These are phyloP conservation scores for Heliconius cydno DNA, from an alignment of 2,888 invertebrate species.

Conservation along the genomic window DNA sequence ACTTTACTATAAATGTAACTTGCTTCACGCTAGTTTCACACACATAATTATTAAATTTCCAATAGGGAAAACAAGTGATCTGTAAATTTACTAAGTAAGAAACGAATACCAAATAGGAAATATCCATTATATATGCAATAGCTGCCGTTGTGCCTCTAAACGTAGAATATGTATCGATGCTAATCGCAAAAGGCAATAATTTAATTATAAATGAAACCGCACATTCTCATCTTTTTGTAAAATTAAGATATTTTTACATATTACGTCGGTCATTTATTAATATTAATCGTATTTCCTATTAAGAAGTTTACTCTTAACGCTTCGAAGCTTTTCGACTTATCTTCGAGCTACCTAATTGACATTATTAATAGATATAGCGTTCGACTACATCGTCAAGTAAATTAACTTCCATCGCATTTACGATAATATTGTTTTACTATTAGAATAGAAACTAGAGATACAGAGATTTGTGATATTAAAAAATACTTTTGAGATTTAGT, in stretches of 20 bases:
- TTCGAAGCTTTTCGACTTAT: conserved; percentile 35
- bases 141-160: conserved; percentile 76
- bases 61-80: conserved; percentile 20
- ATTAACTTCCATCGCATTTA: conserved; percentile 65
- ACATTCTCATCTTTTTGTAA: conserved; percentile 32
- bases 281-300: conserved; percentile 30
- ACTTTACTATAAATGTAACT: not conserved
- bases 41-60: conserved; percentile 5
- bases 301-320: conserved; percentile 30
- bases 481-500: conserved; percentile 76
- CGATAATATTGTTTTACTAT: conserved; percentile 57
- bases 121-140: conserved; percentile 53
- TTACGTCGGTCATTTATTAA: conserved; percentile 22
- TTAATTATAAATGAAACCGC: conserved; percentile 35
- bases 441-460: conserved; percentile 75
- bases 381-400: conserved; percentile 29
- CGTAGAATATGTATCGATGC: conserved; percentile 53
- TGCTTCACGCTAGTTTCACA: not conserved
- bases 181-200: conserved; percentile 46
- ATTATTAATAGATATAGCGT: not conserved
- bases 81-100: conserved; percentile 24
- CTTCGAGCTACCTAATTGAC: conserved; percentile 13
- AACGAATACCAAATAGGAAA: conserved; percentile 14
- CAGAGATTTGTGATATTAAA: conserved; percentile 82
- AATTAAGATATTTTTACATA: conserved; percentile 29